Percentiles rank a stretch among this genome's conserved stretches.
Conservation (phyloP, 2,113 vertebrate genomes). For the Castor canadensis region DNA sequence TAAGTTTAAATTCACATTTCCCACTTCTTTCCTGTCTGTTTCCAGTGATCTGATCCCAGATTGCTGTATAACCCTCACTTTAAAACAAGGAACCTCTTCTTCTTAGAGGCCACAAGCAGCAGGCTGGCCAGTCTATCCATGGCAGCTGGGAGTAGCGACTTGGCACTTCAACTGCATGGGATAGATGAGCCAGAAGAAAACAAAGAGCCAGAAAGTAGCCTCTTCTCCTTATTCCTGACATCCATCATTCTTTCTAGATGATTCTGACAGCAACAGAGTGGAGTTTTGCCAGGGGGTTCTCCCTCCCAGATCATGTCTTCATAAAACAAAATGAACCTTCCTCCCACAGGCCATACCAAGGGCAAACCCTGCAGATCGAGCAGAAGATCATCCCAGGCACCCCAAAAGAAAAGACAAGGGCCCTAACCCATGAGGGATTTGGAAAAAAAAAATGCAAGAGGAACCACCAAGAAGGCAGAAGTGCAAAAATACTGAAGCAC, state of each 20-base stretch:
- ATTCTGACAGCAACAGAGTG: conserved; percentile 32
- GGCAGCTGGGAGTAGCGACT: not conserved
- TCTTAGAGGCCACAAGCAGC: not conserved
- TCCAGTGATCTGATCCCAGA: not conserved
- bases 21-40: not conserved
- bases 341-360: not conserved
- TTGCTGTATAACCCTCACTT: not conserved
- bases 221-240: conserved; percentile 28
- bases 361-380: not conserved
- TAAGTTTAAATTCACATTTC: not conserved
- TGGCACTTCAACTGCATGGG: not conserved
- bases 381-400: not conserved
- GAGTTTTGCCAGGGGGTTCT: not conserved
- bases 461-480: not conserved
- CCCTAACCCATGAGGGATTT: not conserved
- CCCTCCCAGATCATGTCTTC: conserved; percentile 37
- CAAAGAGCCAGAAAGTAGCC: not conserved
- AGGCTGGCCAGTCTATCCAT: not conserved
- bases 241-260: conserved; percentile 36
- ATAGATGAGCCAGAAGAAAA: not conserved
- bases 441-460: not conserved
- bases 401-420: not conserved
- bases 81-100: conserved; percentile 10
- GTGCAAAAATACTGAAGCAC: not conserved
- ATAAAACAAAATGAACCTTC: conserved; percentile 37